A percentile compares a stretch with the other conserved stretches of the same genome.
Evolutionary conservation across 1,140 invertebrate genomes (phyloP).

Genomic region (Caerostris darwini): DNA sequence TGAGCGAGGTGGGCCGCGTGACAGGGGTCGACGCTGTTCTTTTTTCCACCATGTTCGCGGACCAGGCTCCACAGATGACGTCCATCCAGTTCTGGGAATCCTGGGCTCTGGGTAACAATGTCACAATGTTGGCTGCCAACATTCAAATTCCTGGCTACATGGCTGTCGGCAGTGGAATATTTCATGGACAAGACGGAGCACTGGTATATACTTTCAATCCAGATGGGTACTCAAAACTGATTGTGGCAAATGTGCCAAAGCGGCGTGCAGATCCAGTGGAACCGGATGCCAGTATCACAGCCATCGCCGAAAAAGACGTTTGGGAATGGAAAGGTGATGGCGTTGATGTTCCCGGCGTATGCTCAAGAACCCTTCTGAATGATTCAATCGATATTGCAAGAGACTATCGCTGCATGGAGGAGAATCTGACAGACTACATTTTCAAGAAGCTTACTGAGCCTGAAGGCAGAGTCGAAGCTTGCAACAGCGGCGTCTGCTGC

Average conservation of each 20-base stretch:
- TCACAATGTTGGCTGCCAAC: conserved; percentile 85
- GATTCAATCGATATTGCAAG: background rate
- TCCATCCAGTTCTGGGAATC: conserved; percentile 83
- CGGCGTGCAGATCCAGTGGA: background rate
- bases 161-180: conserved; percentile 78
- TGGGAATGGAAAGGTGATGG: background rate
- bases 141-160: conserved; percentile 82
- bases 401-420: conserved; percentile 17
- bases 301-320: background rate
- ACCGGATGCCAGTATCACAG: background rate
- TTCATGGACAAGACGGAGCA: background rate
- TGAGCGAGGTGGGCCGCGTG: conserved; percentile 80
- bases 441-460: conserved; percentile 38
- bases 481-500: conserved; percentile 77
- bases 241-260: conserved; percentile 56
- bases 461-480: conserved; percentile 5
- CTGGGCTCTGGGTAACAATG: conserved; percentile 84
- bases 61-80: conserved; percentile 86
- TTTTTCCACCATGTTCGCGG: conserved; percentile 88
- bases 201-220: conserved; percentile 36
- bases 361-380: background rate
- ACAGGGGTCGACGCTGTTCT: conserved; percentile 83
- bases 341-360: conserved; percentile 1
- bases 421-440: conserved; percentile 26
- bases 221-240: conserved; percentile 37